Base-by-base conservation (phyloP, 2,113 vertebrate genomes). In the Mastomys natalensis region DNA sequence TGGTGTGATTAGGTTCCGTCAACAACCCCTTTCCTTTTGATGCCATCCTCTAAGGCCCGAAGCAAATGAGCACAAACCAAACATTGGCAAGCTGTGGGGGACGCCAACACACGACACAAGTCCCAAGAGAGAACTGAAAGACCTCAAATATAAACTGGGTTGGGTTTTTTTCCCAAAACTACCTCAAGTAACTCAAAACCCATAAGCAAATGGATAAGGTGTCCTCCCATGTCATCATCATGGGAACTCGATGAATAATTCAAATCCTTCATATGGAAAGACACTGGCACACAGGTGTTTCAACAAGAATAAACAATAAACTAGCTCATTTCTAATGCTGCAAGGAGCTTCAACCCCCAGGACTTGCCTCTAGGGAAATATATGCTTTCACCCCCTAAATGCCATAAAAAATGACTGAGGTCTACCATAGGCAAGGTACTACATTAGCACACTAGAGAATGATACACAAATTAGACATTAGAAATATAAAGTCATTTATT, bases 1-100 rank as follows among this genome's bases (percentile, higher is more conserved):
- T 2, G 26, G 66, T 58, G 78, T 78, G 77, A 95, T 80, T 40
- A 51, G 43, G 72, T 85, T 90, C 60, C 37, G 87, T 91, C 87
- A 85, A 51, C 43, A 91, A 48, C 40, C 92, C 45, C 64, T 82
- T 90, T 92, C 72, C 74, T 80, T 72, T 81, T 40, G 43, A 86
- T 62, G 66, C 34, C 89, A 13, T 73, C 74, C 51, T 92, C 80
- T 31, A 82, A 74, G 77, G 90, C 53, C 89, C 64, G 76, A 68
- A 93, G 78, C 82, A 95, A 96, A 72, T 64, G 37, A 62, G 8
- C 86, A 82, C 26, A 68, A 55, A 74, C 62, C 22, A 70, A 84
- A 92, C 80, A 8, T 0, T 53, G 72, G 43, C 31, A 76, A 72
- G 29, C 34, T 5, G 26, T 7, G 5, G 77, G 3, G 51, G 66